Base-by-base conservation (phyloP, 2,797 vertebrate genomes). In the Sebastes oblongus region DNA sequence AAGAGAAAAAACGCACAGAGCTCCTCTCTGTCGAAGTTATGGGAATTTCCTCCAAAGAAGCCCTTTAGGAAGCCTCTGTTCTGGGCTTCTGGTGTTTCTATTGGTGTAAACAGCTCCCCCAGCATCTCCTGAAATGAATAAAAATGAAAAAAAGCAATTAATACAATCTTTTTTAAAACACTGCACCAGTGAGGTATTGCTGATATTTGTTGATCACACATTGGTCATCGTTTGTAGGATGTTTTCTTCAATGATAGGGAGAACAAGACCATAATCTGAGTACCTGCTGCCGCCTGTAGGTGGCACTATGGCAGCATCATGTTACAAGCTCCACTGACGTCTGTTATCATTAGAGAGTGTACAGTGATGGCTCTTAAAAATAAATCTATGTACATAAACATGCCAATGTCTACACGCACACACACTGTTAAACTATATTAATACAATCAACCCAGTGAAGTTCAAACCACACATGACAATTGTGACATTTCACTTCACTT, bases 51-150 rank as follows among this genome's bases (percentile, higher is more conserved):
- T 82, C 98, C 97, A 84, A 99, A 99, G 83, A 99, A 96, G 67
- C 98, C 98, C 89, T 99, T 99, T 39, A 99, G 96, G 91, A 99
- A 99, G 56, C 98, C 98, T 96, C 97, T 96, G 92, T 97, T 99
- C 89, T 98, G 98, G 61, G 97, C 97, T 91, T 99, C 98, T 22
- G 98, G 98, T 22, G 97, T 98, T 94, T 99, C 98, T 89, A 97
- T 97, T 4, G 98, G 97, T 61, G 95, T 98, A 92, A 99, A 99
- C 84, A 99, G 95, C 92, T 99, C 98, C 70, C 98, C 98, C 68
- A 99, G 95, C 98, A 98, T 98, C 82, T 99, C 98, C 98, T 99
- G 85, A 8, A 90, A 83, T 46, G 3, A 73, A 65, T 4, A 5
- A 61, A 60, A 81, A 75, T 25, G 13, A 66, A 69, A 39, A 52